phyloP scores from a whole-genome alignment of 1,140 invertebrate species.

The Drosophila rufa region DNA sequence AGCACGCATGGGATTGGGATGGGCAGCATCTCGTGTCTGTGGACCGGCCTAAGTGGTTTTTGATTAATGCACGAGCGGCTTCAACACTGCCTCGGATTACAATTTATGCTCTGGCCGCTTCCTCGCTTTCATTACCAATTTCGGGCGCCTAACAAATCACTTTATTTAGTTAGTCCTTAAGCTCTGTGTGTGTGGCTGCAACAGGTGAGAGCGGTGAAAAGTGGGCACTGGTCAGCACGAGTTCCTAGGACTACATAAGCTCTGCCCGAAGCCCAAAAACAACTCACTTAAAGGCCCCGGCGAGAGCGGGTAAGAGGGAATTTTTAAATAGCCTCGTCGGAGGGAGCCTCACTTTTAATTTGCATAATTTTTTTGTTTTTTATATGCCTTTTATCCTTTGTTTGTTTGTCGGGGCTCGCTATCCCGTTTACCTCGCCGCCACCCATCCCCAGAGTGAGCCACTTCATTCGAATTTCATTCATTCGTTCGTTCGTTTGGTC shows the following conservation, averaged over 20 bases:
- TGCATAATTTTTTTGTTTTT: conserved; percentile 70
- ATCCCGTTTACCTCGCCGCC: conserved; percentile 13
- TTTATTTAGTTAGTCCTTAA: conserved; percentile 73
- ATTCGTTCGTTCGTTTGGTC: conserved; percentile 58
- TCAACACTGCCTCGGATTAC: conserved; percentile 68
- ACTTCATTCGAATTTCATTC: conserved; percentile 58
- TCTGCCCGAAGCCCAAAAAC: conserved; percentile 13
- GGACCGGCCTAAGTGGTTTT: conserved; percentile 70
- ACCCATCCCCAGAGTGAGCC: conserved; percentile 9
- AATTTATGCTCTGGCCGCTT: conserved; percentile 68
- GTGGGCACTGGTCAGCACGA: conserved; percentile 19
- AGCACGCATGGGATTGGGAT: conserved; percentile 34
- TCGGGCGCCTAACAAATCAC: conserved; percentile 75
- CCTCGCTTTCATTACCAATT: conserved; percentile 74
- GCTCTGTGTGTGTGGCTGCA: conserved; percentile 29
- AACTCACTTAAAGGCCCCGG: conserved; percentile 45
- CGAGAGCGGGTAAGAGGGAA: conserved; percentile 25
- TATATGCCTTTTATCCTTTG: conserved; percentile 45
- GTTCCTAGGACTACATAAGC: conserved; percentile 23
- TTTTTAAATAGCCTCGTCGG: conserved; percentile 35
- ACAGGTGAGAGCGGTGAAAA: conserved; percentile 40
- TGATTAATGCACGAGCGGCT: conserved; percentile 73
- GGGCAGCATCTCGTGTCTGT: conserved; percentile 23
- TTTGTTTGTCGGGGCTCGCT: conserved; percentile 52
- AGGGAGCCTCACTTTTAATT: conserved; percentile 68